Percentiles rank a stretch among this genome's conserved stretches.
Conservation (phyloP, 2,113 vertebrate genomes). For the Thalassarche chlororhynchos region DNA sequence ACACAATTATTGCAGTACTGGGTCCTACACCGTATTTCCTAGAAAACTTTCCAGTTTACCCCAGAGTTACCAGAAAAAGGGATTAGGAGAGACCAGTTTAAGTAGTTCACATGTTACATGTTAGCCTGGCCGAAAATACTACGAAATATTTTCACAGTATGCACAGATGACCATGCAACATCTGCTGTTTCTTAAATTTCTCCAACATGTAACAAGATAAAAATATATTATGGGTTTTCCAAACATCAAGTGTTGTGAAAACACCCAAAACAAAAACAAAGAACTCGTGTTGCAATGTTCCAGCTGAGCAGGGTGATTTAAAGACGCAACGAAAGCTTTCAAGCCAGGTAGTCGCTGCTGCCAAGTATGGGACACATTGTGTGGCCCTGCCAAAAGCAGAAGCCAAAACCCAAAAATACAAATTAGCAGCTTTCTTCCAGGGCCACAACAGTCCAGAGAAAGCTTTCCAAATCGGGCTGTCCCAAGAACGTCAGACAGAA, state of each 20-base stretch:
- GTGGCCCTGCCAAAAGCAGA: conserved; percentile 30
- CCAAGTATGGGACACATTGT: conserved; percentile 14
- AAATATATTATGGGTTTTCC: not conserved
- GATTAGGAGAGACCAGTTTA: not conserved
- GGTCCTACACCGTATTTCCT: not conserved
- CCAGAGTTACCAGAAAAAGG: not conserved
- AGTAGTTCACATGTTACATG: not conserved
- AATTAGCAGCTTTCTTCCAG: conserved; percentile 41
- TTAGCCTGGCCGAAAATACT: not conserved
- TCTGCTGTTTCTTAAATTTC: rapidly evolving
- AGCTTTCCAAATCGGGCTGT: not conserved
- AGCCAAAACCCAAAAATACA: conserved; percentile 52
- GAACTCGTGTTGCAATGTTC: not conserved
- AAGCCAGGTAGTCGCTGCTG: not conserved
- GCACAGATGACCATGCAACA: not conserved
- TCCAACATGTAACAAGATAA: not conserved
- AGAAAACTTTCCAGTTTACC: not conserved
- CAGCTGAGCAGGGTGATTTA: conserved; percentile 24
- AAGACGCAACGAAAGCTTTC: not conserved
- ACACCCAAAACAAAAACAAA: not conserved
- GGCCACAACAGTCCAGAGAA: not conserved
- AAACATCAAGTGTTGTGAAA: conserved; percentile 1
- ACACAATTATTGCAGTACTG: not conserved
- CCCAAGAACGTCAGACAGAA: not conserved
- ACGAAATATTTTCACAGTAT: rapidly evolving